phyloP scores from a whole-genome alignment of 2,797 vertebrate species.

The Denticeps clupeoides region DNA sequence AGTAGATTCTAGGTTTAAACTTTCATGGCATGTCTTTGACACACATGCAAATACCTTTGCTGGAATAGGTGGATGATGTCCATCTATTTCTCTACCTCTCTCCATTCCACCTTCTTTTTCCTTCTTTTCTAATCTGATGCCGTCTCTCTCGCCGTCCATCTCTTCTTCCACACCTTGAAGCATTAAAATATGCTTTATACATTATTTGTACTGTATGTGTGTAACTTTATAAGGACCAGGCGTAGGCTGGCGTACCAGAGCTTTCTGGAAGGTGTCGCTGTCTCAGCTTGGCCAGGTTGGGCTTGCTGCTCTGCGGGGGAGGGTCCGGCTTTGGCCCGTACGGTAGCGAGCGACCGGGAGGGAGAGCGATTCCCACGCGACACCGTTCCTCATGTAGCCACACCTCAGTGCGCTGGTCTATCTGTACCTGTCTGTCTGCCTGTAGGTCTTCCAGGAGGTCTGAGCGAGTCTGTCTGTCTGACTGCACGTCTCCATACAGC shows the following conservation, averaged over 20 bases:
- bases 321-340: constrained; percentile 52
- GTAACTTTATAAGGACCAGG: background rate
- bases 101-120: constrained; percentile 38
- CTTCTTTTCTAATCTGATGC: constrained; percentile 41
- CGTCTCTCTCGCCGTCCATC: constrained; percentile 39
- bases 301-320: constrained; percentile 63
- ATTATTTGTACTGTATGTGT: too few relatives aligned
- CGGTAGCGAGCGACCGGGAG: constrained; percentile 24
- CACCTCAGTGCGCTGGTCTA: constrained; percentile 5
- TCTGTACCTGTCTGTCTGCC: constrained; percentile 4
- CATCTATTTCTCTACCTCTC: constrained; percentile 42
- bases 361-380: constrained; percentile 25
- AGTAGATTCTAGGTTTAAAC: too few relatives aligned
- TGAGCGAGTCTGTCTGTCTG: background rate
- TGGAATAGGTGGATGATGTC: constrained; percentile 56
- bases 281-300: constrained; percentile 57
- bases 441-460: constrained; percentile 5
- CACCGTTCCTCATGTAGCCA: constrained; percentile 41
- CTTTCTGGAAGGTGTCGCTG: constrained; percentile 68
- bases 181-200: background rate
- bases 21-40: too few relatives aligned
- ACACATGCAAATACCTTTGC: constrained; percentile 48
- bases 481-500: background rate
- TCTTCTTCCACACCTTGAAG: constrained; percentile 46
- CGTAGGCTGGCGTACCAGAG: constrained; percentile 47